Evolutionary conservation across 1,140 invertebrate genomes (phyloP).

Genomic region (Drosophila miranda): DNA sequence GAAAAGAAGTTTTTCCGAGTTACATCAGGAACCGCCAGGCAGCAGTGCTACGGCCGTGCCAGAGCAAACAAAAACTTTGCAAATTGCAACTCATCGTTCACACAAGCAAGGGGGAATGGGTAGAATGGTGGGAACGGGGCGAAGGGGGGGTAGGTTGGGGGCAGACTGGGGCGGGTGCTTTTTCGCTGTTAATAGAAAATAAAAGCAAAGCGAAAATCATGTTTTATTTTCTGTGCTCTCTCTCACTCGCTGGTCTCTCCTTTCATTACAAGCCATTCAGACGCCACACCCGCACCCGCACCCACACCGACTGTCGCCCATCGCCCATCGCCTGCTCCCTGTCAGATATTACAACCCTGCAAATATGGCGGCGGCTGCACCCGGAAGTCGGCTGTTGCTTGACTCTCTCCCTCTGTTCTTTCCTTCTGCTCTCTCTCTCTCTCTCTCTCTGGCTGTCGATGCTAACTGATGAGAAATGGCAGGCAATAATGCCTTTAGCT

Average conservation of each 20-base stretch:
- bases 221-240: constrained; percentile 41
- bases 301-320: not conserved
- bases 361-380: constrained; percentile 59
- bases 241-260: constrained; percentile 1
- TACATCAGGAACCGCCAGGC: constrained; percentile 20
- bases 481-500: constrained; percentile 75
- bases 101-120: constrained; percentile 1
- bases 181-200: constrained; percentile 65
- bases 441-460: constrained; percentile 18
- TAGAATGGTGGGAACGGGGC: not conserved
- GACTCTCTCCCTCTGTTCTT: constrained; percentile 2
- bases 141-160: not conserved
- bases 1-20: constrained; percentile 74
- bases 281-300: constrained; percentile 19
- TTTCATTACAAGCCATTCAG: constrained; percentile 76
- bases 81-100: constrained; percentile 77
- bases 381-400: constrained; percentile 70
- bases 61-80: constrained; percentile 72
- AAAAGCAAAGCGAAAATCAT: constrained; percentile 73
- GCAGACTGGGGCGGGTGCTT: not conserved
- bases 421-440: not conserved
- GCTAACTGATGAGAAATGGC: constrained; percentile 74
- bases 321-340: constrained; percentile 9
- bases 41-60: constrained; percentile 11
- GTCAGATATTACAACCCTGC: constrained; percentile 55